These are phyloP conservation scores for Epicauta chinensis DNA, from an alignment of 1,140 invertebrate species.

Conservation along the genomic window DNA sequence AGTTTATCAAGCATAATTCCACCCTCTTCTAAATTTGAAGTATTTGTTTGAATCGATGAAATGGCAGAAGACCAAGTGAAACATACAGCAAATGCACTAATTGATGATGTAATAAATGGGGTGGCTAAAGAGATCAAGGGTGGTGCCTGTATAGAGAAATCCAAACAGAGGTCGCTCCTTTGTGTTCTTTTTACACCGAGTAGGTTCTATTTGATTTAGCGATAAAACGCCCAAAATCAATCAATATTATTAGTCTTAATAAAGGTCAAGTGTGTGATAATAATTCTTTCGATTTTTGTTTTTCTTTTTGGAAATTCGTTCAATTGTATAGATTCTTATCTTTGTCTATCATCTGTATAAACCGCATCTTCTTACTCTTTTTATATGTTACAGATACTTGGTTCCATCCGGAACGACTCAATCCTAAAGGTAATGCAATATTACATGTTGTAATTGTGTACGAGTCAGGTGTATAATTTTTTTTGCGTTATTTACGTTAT, in stretches of 20 bases:
- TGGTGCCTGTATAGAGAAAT: conserved; percentile 8
- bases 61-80: conserved; percentile 20
- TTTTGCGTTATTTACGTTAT: too few relatives aligned
- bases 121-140: conserved; percentile 20
- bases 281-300: conserved; percentile 17
- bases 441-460: too few relatives aligned
- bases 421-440: conserved; percentile 77
- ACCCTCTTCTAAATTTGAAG: background rate
- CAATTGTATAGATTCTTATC: too few relatives aligned
- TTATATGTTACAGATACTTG: conserved; percentile 63
- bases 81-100: conserved; percentile 25
- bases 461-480: too few relatives aligned
- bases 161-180: conserved; percentile 27
- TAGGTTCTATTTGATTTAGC: conserved; percentile 18
- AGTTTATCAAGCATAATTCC: background rate
- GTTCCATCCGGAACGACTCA: conserved; percentile 82
- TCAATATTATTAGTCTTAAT: background rate
- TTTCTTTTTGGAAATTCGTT: conserved; percentile 53
- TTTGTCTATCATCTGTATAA: too few relatives aligned
- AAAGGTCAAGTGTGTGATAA: background rate
- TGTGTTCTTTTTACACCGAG: conserved; percentile 33
- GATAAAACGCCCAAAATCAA: background rate
- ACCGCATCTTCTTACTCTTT: too few relatives aligned
- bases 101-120: conserved; percentile 33
- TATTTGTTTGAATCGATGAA: background rate